Evolutionary conservation across 2,797 vertebrate species (phyloP).

Genomic region (Anguilla megastoma): DNA sequence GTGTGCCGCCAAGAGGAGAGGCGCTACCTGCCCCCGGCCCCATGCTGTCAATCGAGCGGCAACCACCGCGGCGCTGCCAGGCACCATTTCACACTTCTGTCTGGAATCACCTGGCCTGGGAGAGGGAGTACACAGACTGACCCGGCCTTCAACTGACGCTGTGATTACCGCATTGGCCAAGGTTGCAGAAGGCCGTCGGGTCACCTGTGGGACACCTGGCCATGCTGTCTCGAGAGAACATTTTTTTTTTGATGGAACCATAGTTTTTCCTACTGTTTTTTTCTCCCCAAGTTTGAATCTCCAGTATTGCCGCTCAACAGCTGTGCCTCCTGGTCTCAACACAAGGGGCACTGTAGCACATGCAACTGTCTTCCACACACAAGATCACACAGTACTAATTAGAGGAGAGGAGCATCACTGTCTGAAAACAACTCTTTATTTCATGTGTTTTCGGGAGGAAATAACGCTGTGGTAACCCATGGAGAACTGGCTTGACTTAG

Average conservation of each 20-base stretch:
- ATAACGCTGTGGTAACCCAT: background rate
- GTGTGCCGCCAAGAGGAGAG: background rate
- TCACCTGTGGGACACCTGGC: constrained; percentile 11
- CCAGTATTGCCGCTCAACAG: background rate
- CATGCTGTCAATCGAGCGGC: background rate
- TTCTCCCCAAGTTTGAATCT: background rate
- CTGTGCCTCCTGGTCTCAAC: background rate
- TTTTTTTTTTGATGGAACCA: background rate
- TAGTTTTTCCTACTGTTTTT: background rate
- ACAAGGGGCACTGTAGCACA: background rate
- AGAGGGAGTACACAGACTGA: background rate
- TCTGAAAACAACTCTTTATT: background rate
- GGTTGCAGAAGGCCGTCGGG: background rate
- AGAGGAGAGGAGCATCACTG: background rate
- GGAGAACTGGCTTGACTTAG: background rate
- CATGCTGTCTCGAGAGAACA: background rate
- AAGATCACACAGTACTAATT: background rate
- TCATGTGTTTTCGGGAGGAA: background rate
- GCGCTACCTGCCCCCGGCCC: background rate
- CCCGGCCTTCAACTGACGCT: background rate
- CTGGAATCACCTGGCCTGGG: background rate
- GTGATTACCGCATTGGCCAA: background rate
- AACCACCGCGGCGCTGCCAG: background rate
- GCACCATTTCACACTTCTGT: background rate
- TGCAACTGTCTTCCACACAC: too few relatives aligned